Base-by-base conservation (phyloP, 2,888 invertebrate species). In the Thumatha senex region DNA sequence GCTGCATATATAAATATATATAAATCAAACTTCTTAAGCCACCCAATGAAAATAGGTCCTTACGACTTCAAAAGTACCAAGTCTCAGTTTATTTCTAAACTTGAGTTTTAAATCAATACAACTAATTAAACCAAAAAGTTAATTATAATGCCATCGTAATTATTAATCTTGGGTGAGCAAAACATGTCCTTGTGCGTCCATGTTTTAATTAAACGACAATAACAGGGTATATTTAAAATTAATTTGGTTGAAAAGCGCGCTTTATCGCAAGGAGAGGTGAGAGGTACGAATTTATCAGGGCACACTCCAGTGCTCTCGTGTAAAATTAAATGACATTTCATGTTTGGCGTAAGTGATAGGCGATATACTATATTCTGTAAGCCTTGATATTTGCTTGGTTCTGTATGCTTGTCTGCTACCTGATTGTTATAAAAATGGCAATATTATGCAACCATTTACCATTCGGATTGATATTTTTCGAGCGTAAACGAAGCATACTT, bases 321-420 rank as follows among this genome's bases (percentile, higher is more conserved):
- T 83, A 71, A 83, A 86, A 86, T 89, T 85, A 87, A 89, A 88
- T 80, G 85, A 80, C 76, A 84, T 79, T 86, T 80, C 61, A 70
- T 58, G 74, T 45, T 30, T 76, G 85, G 80, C 54, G 2, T 61
- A 79, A 80, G 63, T 44, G 30, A 47, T 8, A 31, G 38, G 47
- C 29, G 41, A 13, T 11, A 36, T 5, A 5, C 18, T 24, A 24
- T 5, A 24, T 24, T 24, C 18, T 24, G 2, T 2, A 5, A 24
- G 18, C 18, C 5, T 24, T 24, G 2, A 2, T 24, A 24, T 24
- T 24, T 24, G 5, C 18, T n/a, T n/a, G n/a, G n/a, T n/a, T n/a
- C n/a, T n/a, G n/a, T n/a, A n/a, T n/a, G n/a, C n/a, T n/a, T n/a
- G n/a, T n/a, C n/a, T n/a, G n/a, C n/a, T n/a, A n/a, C n/a, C n/a